Percentiles rank a stretch among this genome's conserved stretches.
Conservation (phyloP, 2,888 invertebrate species). For the Euzophera pinguis region DNA sequence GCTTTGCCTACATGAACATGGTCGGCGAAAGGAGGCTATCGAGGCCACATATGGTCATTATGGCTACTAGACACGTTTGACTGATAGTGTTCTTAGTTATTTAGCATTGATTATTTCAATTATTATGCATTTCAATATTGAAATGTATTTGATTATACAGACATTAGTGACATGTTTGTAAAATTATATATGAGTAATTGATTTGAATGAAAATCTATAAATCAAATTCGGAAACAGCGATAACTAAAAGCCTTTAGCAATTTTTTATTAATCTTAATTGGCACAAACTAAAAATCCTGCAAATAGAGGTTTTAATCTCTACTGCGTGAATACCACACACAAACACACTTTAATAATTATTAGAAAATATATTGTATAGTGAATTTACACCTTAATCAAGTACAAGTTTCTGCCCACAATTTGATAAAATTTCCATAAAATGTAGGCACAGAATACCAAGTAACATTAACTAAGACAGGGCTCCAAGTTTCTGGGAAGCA, state of each 20-base stretch:
- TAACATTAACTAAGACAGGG: no score
- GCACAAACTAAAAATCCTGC: no score
- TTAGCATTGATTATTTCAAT: slow-evolving; percentile 3
- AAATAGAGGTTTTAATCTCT: no score
- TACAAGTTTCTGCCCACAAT: no score
- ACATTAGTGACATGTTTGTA: neutral
- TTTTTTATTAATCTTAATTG: no score
- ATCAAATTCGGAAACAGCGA: no score
- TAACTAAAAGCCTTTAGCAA: no score
- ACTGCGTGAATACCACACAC: no score
- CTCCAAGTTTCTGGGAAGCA: neutral
- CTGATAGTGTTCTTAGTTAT: neutral
- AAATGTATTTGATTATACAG: neutral
- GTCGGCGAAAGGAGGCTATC: slow-evolving; percentile 17
- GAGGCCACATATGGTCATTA: slow-evolving; percentile 30
- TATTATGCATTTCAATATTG: neutral
- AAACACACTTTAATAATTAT: no score
- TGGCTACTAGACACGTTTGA: neutral
- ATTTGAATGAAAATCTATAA: no score
- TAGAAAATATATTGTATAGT: no score
- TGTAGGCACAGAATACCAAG: slow-evolving; percentile 3
- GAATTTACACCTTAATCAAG: no score
- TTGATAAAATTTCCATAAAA: neutral
- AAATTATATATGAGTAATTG: neutral
- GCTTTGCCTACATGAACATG: neutral